Evolutionary conservation across 2,113 vertebrate species (phyloP), one percentile per base, ranked within the genome.

Genomic region (Muntiacus muntjak): DNA sequence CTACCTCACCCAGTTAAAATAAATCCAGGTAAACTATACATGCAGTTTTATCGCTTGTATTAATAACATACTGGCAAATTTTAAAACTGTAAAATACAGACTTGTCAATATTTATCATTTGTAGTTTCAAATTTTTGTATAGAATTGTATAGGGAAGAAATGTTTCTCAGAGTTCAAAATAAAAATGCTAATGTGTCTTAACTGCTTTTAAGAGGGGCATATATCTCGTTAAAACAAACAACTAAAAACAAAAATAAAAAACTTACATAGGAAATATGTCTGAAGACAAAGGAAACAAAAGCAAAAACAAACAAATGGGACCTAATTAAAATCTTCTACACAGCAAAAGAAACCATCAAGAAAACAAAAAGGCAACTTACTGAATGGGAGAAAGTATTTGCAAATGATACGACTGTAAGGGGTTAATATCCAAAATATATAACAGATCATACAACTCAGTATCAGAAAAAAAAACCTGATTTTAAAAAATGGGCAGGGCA

Each of bases 1-100:
- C 85, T 74, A 67, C 6, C 6, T 82, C 12, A 89, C 33, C 76
- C 43, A 28, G 45, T 89, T 89, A 94, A 94, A 62, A 86, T 89
- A 87, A 95, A 92, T n/a, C 5, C 21, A 60, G 50, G 26, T 67
- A 60, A 36, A 87, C 83, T 79, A 94, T 30, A 94, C 62, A 71
- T 81, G 10, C 3, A 52, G 4, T 81, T 92, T 45, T 64, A 89
- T 89, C n/a, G 21, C 92, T 64, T 89, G 1, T 62, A 64, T 88
- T 94, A 92, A 89, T 67, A 97, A 83, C 57, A 89, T 47, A 64
- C 21, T 92, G 47, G 21, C 1, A 36, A 36, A 93, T 82, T 89
- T 87, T 94, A 81, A 95, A 91, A 74, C 57, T 89, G 4, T 55
- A 84, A 95, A 95, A 94, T 76, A 95, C 3, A 86, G 8, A 45